Base-by-base conservation (phyloP, 2,888 invertebrate species). In the Latrodectus hesperus region DNA sequence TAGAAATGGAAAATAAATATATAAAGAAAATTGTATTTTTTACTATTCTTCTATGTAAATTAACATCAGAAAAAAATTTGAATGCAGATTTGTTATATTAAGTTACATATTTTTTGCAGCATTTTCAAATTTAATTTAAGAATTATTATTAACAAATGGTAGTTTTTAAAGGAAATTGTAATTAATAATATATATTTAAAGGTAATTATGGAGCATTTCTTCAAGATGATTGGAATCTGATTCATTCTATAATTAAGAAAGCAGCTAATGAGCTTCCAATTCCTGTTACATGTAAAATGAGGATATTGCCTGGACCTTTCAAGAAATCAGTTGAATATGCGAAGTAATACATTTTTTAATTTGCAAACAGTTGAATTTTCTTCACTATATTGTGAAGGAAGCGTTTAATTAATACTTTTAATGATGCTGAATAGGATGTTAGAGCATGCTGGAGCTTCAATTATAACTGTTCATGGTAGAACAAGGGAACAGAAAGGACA, bases 261-360 rank as follows among this genome's bases (percentile, higher is more conserved):
- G 90, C 90, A 55, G 55, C 79, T 22, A 51, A 71, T 70, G 79
- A 88, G 4, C 80, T 90, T 17, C 76, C 91, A 87, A 91, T 93
- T 17, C 94, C 93, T 4, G 92, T 94, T 10, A 93, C 93, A 3
- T 93, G 93, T 90, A 94, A 94, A 90, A 93, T 94, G 60, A 91
- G 94, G 85, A 91, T 93, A 14, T 92, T 93, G 89, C 91, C 92
- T 12, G 92, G 91, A 78, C 89, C 93, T 9, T 91, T 92, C 38
- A 92, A 92, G 84, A 93, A 84, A 17, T 87, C 93, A 0, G 91
- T 93, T 5, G 89, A 92, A 68, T 94, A 93, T 91, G 93, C 93
- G 4, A 91, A 92, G 89, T 89, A 82, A 77, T n/a, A 64, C 9
- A 26, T 67, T 16, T 26, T 51, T 12, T 16, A 55, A 51, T 22